Percentiles rank a stretch among this genome's conserved stretches.
Conservation (phyloP, 2,888 invertebrate species). For the Drosophila colorata region DNA sequence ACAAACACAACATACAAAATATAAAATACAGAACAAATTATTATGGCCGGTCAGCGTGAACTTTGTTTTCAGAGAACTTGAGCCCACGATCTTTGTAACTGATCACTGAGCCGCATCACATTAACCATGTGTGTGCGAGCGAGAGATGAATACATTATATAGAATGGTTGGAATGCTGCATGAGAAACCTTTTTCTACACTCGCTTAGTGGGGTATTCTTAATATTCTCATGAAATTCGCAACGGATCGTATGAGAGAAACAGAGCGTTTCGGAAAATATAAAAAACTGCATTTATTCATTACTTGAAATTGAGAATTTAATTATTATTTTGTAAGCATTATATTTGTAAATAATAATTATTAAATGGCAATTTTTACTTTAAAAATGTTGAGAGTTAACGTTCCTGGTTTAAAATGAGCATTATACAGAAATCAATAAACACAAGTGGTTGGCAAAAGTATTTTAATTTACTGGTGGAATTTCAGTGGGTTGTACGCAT, state of each 20-base stretch:
- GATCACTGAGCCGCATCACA: conserved; percentile 40
- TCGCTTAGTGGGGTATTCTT: neutral
- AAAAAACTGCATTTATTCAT: too few species aligned
- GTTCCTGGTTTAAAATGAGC: too few species aligned
- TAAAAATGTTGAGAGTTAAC: too few species aligned
- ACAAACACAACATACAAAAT: conserved; percentile 25
- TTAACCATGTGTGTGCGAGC: conserved; percentile 5
- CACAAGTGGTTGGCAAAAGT: too few species aligned
- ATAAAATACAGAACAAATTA: conserved; percentile 54
- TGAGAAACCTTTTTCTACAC: conserved; percentile 32
- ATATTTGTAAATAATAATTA: too few species aligned
- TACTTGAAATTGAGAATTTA: too few species aligned
- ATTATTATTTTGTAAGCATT: too few species aligned
- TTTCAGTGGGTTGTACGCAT: too few species aligned
- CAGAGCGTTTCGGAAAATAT: too few species aligned
- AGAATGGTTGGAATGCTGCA: conserved; percentile 42
- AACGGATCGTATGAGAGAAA: neutral
- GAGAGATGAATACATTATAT: conserved; percentile 11
- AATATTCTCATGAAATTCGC: neutral
- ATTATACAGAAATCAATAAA: too few species aligned
- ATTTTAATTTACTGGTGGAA: too few species aligned
- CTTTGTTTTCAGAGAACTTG: conserved; percentile 36
- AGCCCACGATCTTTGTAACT: conserved; percentile 40
- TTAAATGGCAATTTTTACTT: too few species aligned
- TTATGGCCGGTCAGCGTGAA: conserved; percentile 46